Base-by-base conservation (phyloP, 2,888 invertebrate genomes). In the Plagodis dolabraria region DNA sequence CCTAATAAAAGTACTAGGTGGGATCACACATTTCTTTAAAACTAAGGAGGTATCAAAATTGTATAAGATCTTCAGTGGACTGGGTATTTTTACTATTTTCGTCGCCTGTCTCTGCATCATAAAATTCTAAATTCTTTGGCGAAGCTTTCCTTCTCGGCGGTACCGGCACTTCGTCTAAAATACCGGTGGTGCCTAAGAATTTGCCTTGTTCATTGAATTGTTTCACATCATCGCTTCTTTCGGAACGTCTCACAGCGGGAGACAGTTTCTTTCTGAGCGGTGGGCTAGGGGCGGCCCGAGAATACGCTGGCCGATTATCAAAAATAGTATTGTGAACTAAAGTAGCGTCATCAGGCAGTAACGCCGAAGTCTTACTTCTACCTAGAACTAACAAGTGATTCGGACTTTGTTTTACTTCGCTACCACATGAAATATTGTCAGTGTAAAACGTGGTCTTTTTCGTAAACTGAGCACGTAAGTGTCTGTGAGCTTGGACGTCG, bases 261-360 rank as follows among this genome's bases (percentile, higher is more conserved):
- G 89, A 89, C 47, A 88, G 63, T 68, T 91, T 92, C 43, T 77
- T 86, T 64, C 93, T 80, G 0, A 85, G 86, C 0, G 93, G 93
- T 7, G 93, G 92, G 61, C 93, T 93, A 0, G 93, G 93, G 11
- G 93, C 93, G 6, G 89, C 82, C 38, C 92, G 77, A 1, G 89
- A 89, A 61, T 82, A 87, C 9, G 77, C 69, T 7, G 89, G 87
- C 38, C 88, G 79, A 52, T 87, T 91, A 59, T 92, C 92, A 65
- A 92, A 92, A 66, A 92, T 92, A 10, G 87, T 82, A 33, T 79
- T 74, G 64, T 88, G 78, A 40, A 83, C 71, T 33, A 80, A 76
- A 64, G 82, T 84, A 57, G 76, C 63, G 60, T 76, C 80, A 7
- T 77, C 79, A 0, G 85, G 78, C 50, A 86, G 74, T 34, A 87